Evolutionary conservation across 2,888 invertebrate species (phyloP).

Genomic region (Euspilapteryx auroguttella): DNA sequence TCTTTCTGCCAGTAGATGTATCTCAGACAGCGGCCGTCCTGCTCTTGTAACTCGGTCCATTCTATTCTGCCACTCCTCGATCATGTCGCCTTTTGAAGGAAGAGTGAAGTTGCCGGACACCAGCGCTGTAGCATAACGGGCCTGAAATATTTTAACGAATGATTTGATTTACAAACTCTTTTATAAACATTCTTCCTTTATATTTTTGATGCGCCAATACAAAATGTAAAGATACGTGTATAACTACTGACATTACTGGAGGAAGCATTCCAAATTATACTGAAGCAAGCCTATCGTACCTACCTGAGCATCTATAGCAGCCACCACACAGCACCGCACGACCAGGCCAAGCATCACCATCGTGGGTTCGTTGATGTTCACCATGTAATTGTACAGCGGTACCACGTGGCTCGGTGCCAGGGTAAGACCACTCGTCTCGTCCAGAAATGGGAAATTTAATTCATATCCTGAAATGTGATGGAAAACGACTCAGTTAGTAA

Average conservation of each 20-base stretch:
- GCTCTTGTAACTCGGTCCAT: conserved; percentile 19
- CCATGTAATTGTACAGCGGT: conserved; percentile 75
- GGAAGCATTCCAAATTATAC: too few relatives aligned
- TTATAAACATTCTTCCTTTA: too few relatives aligned
- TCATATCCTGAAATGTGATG: conserved; percentile 60
- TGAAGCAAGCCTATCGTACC: too few relatives aligned
- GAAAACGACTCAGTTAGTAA: too few relatives aligned
- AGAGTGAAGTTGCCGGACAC: conserved; percentile 37
- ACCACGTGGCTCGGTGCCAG: conserved; percentile 61
- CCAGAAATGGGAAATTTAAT: conserved; percentile 73
- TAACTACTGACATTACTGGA: too few relatives aligned
- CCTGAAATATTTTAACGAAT: conserved; percentile 15
- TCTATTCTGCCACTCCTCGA: conserved; percentile 31
- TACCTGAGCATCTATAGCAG: conserved; percentile 37
- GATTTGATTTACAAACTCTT: too few relatives aligned
- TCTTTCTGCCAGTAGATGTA: conserved; percentile 34
- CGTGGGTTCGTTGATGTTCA: conserved; percentile 72
- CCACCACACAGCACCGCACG: conserved; percentile 62
- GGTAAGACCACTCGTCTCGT: conserved; percentile 61
- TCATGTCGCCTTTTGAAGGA: conserved; percentile 33
- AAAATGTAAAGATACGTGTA: too few relatives aligned
- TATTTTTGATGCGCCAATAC: too few relatives aligned
- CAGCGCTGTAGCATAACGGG: conserved; percentile 34
- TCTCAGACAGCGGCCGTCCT: conserved; percentile 22
- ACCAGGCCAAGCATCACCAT: conserved; percentile 77